Base-by-base conservation (phyloP, 2,888 invertebrate species). In the Caprella mutica region DNA sequence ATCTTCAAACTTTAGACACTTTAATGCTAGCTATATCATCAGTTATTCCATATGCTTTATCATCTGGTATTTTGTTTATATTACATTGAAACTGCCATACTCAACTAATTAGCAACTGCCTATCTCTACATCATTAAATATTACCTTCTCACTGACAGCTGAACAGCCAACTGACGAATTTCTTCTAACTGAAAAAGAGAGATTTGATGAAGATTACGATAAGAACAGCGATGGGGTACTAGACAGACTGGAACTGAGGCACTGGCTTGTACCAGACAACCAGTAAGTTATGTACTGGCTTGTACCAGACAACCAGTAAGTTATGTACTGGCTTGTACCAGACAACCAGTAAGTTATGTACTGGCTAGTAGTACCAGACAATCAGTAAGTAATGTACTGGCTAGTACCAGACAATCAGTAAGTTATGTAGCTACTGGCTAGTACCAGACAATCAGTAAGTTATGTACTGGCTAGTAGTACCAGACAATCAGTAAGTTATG, bases 361-460 rank as follows among this genome's bases (percentile, higher is more conserved):
- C 1, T 98, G 96, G 97, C 80, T 91, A 65, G 82, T n/a, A n/a
- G n/a, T 92, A 39, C 93, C 93, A 0, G 86, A 87, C 70, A 90
- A 89, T 72, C 83, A 85, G 86, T 86, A 72, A 80, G 83, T 97
- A 55, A 75, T 83, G 39, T 78, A 81, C 1, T 98, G 96, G 97
- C 80, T 91, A 65, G 82, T 92, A 39, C 93, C 93, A 0, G 86
- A 87, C 70, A 90, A 89, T 72, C 83, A 85, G 86, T 86, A 72
- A 80, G 83, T 77, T 8, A 6, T 35, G 39, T 78, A 19, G 14
- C 23, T 54, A 81, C 1, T 98, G 96, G 97, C 80, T 91, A 65
- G 82, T 92, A 39, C 93, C 93, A 0, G 86, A 87, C 70, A 90
- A 89, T 72, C 83, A 85, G 86, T 86, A 72, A 80, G 83, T 77